Evolutionary conservation across 2,113 vertebrate genomes (phyloP), one percentile per base, ranked within the genome.

Genomic region (Aplodontia rufa): DNA sequence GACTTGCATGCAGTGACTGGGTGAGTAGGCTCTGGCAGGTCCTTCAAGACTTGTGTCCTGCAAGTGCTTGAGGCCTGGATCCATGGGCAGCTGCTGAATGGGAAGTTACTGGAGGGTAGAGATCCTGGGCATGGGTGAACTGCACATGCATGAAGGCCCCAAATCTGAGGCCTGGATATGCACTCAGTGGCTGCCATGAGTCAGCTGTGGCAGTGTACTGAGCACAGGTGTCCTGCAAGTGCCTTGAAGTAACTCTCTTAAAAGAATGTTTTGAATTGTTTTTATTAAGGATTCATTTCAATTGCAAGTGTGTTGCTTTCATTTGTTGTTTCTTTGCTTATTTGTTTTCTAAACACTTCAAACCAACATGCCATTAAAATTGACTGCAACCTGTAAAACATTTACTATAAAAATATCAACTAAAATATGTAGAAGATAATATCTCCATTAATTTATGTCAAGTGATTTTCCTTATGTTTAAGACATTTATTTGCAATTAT

Each of bases 401-500:
- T 68, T 88, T 69, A 58, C 47, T 66, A 55, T 69, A 85, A 90
- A 93, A 66, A 89, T 74, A 32, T 32, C 22, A 24, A 66, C 11
- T 79, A 64, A 32, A 51, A n/a, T 58, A 87, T 93, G 58, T 53
- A 45, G 91, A 96, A 92, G 55, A 78, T 91, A 91, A 74, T 94
- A 28, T 35, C 1, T 68, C 4, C 26, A 71, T 84, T 84, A 71
- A 90, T 64, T 91, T 89, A 93, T 84, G 49, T 76, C 72, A 96
- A 95, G 47, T 55, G 30, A 22, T 98, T 80, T 80, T 68, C 64
- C 37, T 87, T 79, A 8, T 87, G 11, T 87, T 82, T 84, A 51
- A 49, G 51, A 85, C 78, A 53, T 97, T 93, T 94, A 26, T 96
- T 89, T 82, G 8, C 13, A 68, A 58, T 95, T 87, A 90, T 35